A percentile compares a stretch with the other conserved stretches of the same genome.
Conservation (phyloP, 2,113 vertebrate species). For the Sterrhoptilus dennistouni region DNA sequence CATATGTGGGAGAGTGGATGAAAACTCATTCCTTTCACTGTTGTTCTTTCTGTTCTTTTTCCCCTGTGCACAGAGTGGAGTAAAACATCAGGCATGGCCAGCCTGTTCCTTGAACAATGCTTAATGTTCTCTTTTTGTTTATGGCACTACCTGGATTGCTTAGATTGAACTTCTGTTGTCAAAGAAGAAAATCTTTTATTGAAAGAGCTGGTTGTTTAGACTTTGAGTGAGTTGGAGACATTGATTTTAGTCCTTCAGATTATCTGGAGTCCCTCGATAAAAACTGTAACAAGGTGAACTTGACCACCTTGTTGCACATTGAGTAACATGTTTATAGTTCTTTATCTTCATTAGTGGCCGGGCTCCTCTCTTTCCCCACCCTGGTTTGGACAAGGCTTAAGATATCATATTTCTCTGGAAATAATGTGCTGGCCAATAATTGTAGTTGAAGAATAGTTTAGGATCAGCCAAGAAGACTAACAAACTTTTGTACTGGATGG, state of each 20-base stretch:
- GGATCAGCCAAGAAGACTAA: neutral
- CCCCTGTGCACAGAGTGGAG: neutral
- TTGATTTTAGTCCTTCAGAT: neutral
- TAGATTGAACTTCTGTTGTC: neutral
- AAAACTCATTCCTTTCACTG: constrained; percentile 21
- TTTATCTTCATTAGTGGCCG: neutral
- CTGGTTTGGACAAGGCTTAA: neutral
- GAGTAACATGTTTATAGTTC: neutral
- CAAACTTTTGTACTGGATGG: neutral
- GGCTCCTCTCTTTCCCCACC: neutral
- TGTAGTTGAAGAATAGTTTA: neutral
- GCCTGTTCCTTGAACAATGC: neutral
- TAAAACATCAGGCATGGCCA: neutral
- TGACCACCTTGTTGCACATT: neutral
- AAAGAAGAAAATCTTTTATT: neutral
- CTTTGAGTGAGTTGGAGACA: neutral
- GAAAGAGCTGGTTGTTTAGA: neutral
- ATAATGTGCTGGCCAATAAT: neutral
- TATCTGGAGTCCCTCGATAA: neutral
- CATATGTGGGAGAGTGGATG: neutral
- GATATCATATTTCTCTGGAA: neutral
- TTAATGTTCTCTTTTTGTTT: neutral
- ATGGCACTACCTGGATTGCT: neutral
- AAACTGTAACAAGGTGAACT: neutral
- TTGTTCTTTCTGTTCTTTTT: neutral